A percentile compares a stretch with the other conserved stretches of the same genome.
Conservation (phyloP, 2,797 vertebrate genomes). For the Lacerta agilis region DNA sequence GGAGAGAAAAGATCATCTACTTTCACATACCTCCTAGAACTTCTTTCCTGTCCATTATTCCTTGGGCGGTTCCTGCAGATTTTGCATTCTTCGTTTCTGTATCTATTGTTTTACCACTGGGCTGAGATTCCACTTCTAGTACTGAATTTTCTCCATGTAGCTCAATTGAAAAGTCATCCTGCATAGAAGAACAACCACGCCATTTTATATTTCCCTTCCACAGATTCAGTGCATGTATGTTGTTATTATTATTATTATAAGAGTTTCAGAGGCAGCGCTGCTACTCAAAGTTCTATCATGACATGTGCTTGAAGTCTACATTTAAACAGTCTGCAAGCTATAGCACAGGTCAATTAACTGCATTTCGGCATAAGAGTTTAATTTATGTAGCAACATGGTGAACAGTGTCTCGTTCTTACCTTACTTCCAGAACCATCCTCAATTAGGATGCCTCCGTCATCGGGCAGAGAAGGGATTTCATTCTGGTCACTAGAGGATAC, state of each 20-base stretch:
- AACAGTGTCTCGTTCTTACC: conserved; percentile 59
- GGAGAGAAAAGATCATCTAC: neutral
- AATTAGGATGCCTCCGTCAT: conserved; percentile 15
- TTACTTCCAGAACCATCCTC: conserved; percentile 77
- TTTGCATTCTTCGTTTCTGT: conserved; percentile 56
- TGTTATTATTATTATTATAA: neutral
- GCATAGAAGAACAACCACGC: conserved; percentile 52
- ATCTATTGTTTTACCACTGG: conserved; percentile 23
- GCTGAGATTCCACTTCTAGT: conserved; percentile 30
- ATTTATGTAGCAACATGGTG: neutral
- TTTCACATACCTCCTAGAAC: conserved; percentile 79
- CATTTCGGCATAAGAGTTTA: neutral
- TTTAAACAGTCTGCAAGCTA: neutral
- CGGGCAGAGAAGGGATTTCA: neutral
- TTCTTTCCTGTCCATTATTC: conserved; percentile 84
- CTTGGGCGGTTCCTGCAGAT: conserved; percentile 70
- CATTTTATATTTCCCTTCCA: conserved; percentile 42
- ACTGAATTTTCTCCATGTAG: conserved; percentile 51
- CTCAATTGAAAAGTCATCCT: conserved; percentile 77
- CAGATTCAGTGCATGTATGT: neutral
- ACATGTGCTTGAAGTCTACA: neutral
- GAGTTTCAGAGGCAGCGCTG: neutral
- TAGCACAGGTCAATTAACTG: neutral
- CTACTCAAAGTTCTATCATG: conserved; percentile 1
- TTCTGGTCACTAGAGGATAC: neutral